Conservation (phyloP, 2,888 invertebrate species). For the Perithous albicinctus region DNA sequence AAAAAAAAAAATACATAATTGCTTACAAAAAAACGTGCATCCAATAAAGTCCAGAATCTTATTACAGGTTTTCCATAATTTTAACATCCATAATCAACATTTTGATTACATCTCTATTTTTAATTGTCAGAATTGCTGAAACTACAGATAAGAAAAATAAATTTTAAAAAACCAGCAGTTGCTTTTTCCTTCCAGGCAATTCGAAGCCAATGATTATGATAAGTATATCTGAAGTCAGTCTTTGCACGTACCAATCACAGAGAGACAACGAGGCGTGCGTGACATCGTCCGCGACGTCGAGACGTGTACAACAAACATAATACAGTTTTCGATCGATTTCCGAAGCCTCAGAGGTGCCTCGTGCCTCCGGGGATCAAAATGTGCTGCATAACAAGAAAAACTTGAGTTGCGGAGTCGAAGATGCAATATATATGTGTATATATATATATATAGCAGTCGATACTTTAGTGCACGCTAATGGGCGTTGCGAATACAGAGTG, state of each 20-base stretch:
- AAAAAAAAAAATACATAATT: no score
- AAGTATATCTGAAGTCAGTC: not conserved
- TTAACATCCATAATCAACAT: no score
- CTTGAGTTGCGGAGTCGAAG: not conserved
- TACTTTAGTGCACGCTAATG: conserved; percentile 59
- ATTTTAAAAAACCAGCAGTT: not conserved
- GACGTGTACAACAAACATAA: conserved; percentile 44
- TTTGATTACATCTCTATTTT: no score
- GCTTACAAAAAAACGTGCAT: no score
- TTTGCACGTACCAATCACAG: not conserved
- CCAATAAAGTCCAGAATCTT: no score
- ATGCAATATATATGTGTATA: conserved; percentile 55
- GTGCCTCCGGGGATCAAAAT: no score
- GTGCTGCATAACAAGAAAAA: no score
- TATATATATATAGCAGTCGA: no score
- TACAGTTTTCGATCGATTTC: conserved; percentile 51
- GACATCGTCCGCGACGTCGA: conserved; percentile 16
- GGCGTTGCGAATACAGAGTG: conserved; percentile 46
- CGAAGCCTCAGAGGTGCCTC: conserved; percentile 37
- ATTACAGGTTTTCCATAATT: no score
- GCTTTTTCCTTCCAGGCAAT: not conserved
- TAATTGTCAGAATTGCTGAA: not conserved
- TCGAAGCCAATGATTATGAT: not conserved
- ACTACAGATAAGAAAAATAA: not conserved
- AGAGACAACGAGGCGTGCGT: conserved; percentile 4